Base-by-base conservation (phyloP, 2,888 invertebrate species). In the Halocaridina rubra region DNA sequence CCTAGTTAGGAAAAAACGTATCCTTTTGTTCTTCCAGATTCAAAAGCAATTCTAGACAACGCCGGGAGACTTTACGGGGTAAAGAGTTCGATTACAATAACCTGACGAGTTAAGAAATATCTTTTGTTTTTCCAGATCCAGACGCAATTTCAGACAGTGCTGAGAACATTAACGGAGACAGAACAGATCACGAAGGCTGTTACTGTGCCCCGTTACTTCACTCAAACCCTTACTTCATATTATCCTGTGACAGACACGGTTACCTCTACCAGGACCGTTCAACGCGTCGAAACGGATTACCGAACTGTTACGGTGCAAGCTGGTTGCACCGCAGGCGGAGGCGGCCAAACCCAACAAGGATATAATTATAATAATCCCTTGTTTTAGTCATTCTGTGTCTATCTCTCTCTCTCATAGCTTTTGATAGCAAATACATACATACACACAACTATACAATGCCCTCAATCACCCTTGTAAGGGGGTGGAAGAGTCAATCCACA, bases 161-260 rank as follows among this genome's bases (percentile, higher is more conserved):
- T 84, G 64, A 64, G 39, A 33, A 86, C 86, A 7, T 39, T 22
- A n/a, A 86, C 84, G 3, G 33, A 71, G 7, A 84, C 76, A 8
- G 64, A 88, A 24, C 81, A 81, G 53, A 57, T 85, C 24, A 84
- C 84, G 2, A 61, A 81, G 46, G 85, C 88, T 7, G 53, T 84
- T 3, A 67, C 74, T 19, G 71, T 79, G 53, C 86, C 86, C 3
- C 39, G 77, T 13, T 88, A 86, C 78, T 86, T 88, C 80, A 88
- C 88, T 19, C 86, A 88, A 72, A 88, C 88, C 7, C 75, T 88
- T 8, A 88, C 88, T 33, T 81, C 88, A 22, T 84, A 86, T 59
- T 84, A 81, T 67, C 86, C 88, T 24, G 78, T 86, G 29, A 78
- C 82, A 1, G 32, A 82, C 30, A 78, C 78, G 16, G 32, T 46